Percentiles rank a stretch among this genome's conserved stretches.
Evolutionary conservation across 2,797 vertebrate species (phyloP).

Genomic region (Mallotus villosus): DNA sequence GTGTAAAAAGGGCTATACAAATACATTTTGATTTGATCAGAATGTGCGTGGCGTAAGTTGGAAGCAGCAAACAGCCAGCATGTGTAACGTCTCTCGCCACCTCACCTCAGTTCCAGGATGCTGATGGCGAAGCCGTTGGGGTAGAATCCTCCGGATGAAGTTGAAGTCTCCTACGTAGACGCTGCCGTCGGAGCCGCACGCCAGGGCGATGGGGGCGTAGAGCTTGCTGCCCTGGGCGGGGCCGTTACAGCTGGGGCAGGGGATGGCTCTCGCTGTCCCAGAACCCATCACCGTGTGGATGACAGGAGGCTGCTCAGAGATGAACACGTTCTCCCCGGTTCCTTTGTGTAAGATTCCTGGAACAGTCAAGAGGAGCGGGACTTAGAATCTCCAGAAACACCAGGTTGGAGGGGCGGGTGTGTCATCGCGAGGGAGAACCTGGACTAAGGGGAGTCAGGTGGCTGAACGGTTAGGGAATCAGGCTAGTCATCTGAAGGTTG

Average conservation of each 20-base stretch:
- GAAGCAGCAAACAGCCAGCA: not conserved
- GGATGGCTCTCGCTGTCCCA: constrained; percentile 78
- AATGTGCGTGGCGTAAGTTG: not conserved
- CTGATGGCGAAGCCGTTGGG: constrained; percentile 77
- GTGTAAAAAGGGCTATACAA: no score
- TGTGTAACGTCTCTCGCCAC: not conserved
- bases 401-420: not conserved
- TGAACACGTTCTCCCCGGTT: constrained; percentile 86
- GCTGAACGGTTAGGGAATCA: no score
- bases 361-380: constrained; percentile 1
- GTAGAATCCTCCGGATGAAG: constrained; percentile 78
- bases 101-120: constrained; percentile 81
- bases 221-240: constrained; percentile 77
- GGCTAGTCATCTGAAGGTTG: no score
- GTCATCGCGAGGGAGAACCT: not conserved
- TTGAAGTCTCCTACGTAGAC: constrained; percentile 84
- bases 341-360: constrained; percentile 87
- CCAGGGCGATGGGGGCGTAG: constrained; percentile 80
- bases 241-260: constrained; percentile 81
- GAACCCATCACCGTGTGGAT: constrained; percentile 86
- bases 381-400: not conserved
- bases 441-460: no score
- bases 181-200: constrained; percentile 80
- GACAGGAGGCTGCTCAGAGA: constrained; percentile 84
- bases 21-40: no score